Evolutionary conservation across 2,113 vertebrate genomes (phyloP).

Genomic region (Emydura subglobosa): DNA sequence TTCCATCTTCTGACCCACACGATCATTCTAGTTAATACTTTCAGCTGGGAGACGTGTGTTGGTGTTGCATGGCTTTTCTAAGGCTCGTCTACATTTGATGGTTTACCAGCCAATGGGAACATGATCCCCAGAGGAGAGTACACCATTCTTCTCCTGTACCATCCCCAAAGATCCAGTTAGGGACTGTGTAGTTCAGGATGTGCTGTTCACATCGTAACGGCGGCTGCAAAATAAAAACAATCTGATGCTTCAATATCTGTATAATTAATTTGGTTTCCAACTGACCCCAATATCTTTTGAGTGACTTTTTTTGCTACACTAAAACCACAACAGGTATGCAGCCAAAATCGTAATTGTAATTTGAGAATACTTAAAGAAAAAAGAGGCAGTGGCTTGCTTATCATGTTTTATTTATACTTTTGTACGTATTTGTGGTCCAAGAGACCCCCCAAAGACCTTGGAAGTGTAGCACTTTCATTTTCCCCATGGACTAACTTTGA

Average conservation of each 20-base stretch:
- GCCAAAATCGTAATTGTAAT: too few species aligned
- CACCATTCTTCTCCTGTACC: not conserved
- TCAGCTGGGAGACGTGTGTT: not conserved
- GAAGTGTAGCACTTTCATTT: not conserved
- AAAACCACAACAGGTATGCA: too few species aligned
- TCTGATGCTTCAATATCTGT: too few species aligned
- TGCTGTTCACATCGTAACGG: too few species aligned
- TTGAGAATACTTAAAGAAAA: too few species aligned
- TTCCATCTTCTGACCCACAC: not conserved
- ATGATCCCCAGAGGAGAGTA: not conserved
- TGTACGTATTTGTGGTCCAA: too few species aligned
- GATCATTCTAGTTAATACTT: not conserved
- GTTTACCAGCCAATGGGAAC: not conserved
- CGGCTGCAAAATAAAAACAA: too few species aligned
- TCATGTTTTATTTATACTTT: too few species aligned
- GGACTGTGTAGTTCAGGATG: not conserved
- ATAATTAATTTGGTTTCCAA: too few species aligned
- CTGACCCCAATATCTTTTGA: too few species aligned
- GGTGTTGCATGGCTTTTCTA: not conserved
- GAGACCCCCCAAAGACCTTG: not conserved
- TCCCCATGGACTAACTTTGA: not conserved
- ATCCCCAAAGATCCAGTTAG: not conserved
- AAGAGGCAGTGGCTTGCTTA: too few species aligned
- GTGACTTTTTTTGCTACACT: too few species aligned
- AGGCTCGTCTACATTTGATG: not conserved